Percentiles rank a stretch among this genome's conserved stretches.
Conservation (phyloP, 2,113 vertebrate genomes). For the Caloenas nicobarica region DNA sequence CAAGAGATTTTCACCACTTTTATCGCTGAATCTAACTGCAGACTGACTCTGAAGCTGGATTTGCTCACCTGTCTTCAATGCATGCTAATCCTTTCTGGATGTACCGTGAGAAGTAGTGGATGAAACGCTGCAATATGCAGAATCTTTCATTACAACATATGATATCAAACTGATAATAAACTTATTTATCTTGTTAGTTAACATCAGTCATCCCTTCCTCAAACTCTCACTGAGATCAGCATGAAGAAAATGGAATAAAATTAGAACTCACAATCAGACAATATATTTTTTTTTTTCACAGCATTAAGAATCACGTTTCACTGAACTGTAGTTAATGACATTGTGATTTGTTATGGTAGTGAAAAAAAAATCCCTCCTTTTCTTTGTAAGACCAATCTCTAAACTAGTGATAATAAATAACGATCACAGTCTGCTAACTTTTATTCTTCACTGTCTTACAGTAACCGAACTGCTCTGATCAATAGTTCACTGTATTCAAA, state of each 20-base stretch:
- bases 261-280: not conserved
- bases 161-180: not conserved
- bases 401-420: conserved; percentile 15
- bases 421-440: not conserved
- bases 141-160: not conserved
- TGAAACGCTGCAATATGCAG: not conserved
- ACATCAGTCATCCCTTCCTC: not conserved
- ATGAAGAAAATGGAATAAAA: not conserved
- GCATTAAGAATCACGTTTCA: not conserved
- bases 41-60: not conserved
- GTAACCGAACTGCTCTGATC: not conserved
- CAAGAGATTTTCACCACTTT: not conserved
- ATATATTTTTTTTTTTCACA: not conserved
- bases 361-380: not conserved
- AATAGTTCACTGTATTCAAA: not conserved
- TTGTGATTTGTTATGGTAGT: not conserved
- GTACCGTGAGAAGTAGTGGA: not conserved
- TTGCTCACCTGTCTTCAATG: not conserved
- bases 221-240: not conserved
- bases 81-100: not conserved
- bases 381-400: not conserved
- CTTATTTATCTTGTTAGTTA: not conserved
- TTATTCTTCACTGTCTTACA: conserved; percentile 12
- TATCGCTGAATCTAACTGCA: not conserved
- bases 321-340: not conserved